phyloP scores from a whole-genome alignment of 2,888 invertebrate genomes.

The Hirtodrosophila confusa region DNA sequence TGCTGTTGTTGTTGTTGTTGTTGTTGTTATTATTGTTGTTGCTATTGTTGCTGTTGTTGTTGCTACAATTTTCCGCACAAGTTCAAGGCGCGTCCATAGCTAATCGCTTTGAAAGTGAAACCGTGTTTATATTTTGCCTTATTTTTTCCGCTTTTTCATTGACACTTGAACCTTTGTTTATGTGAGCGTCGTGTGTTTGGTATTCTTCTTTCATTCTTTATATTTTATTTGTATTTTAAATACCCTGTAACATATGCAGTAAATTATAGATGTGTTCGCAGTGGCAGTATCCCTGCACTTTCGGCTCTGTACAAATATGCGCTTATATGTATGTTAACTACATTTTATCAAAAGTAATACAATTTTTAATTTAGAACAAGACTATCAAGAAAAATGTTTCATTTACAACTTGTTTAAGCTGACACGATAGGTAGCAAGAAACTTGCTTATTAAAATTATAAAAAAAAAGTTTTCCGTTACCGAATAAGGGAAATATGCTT shows the following conservation, averaged over 20 bases:
- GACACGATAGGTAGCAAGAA: too few species aligned
- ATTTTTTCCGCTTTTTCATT: constrained; percentile 65
- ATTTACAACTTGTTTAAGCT: too few species aligned
- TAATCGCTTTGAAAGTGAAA: constrained; percentile 81
- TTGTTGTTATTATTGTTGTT: constrained; percentile 65
- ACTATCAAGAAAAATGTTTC: too few species aligned
- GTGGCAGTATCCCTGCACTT: background rate
- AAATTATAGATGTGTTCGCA: constrained; percentile 1
- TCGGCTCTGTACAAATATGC: too few species aligned
- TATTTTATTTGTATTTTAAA: constrained; percentile 1
- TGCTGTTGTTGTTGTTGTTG: constrained; percentile 36
- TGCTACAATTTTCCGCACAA: constrained; percentile 75
- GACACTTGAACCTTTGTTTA: constrained; percentile 64
- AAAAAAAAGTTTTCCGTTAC: too few species aligned
- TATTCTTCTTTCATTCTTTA: constrained; percentile 27
- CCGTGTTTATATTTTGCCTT: constrained; percentile 75
- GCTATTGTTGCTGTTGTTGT: constrained; percentile 60
- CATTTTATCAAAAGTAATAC: too few species aligned
- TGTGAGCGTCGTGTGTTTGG: constrained; percentile 44
- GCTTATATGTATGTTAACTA: too few species aligned
- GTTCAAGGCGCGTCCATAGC: constrained; percentile 71
- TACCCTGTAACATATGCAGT: constrained; percentile 30
- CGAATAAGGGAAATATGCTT: too few species aligned
- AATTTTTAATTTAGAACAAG: too few species aligned
- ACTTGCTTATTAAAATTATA: too few species aligned